A percentile compares a stretch with the other conserved stretches of the same genome.
These are phyloP conservation scores for Mus minutoides DNA, from an alignment of 2,797 vertebrate species.

Conservation along the genomic window DNA sequence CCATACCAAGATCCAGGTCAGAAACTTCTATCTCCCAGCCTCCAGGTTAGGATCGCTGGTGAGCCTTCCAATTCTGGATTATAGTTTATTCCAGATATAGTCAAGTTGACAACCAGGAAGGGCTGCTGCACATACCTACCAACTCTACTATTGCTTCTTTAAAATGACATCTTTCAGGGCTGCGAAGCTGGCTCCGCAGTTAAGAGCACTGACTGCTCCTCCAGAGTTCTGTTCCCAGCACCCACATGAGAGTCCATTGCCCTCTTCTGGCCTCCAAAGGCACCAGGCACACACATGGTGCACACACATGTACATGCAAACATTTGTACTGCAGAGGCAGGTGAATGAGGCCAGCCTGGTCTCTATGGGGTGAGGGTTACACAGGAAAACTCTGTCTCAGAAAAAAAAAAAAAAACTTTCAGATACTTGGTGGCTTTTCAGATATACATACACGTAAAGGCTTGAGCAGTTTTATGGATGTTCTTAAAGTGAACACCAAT, in stretches of 20 bases:
- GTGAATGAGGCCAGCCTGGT: not conserved
- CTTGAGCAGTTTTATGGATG: not conserved
- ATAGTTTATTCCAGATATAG: no score
- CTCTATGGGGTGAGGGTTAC: not conserved
- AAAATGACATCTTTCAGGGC: not conserved
- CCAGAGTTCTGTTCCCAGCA: not conserved
- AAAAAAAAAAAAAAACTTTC: not conserved
- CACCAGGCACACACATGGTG: not conserved
- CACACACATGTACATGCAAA: not conserved
- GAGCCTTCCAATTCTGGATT: no score
- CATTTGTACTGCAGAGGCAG: not conserved
- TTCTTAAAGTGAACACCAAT: not conserved
- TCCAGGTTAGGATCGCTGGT: no score
- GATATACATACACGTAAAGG: not conserved
- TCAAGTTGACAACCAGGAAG: no score
- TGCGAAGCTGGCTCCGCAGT: not conserved
- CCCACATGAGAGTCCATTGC: not conserved
- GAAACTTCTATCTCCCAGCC: no score
- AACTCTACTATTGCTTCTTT: not conserved
- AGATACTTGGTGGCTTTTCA: not conserved
- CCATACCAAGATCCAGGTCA: no score
- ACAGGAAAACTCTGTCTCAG: not conserved
- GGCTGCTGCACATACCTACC: not conserved
- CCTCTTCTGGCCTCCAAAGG: not conserved
- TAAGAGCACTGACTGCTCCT: not conserved